Evolutionary conservation across 2,797 vertebrate genomes (phyloP).

Genomic region (Kryptopterus vitreolus): DNA sequence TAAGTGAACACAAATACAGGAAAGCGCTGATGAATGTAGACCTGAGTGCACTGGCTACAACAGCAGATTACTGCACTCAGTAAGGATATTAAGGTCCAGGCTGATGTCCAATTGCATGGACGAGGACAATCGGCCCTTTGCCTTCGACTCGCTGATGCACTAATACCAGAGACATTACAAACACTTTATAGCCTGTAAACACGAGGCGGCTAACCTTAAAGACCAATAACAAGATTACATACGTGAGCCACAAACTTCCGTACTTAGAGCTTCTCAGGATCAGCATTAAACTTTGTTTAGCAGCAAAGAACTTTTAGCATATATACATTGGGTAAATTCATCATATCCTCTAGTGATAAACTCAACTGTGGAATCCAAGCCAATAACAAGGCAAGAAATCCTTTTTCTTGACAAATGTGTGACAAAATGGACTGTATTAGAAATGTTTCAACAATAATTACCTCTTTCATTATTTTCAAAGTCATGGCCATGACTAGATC

Average conservation of each 20-base stretch:
- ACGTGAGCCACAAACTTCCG: not conserved
- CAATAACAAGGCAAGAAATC: not conserved
- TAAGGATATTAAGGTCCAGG: conserved; percentile 55
- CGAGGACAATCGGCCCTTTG: conserved; percentile 27
- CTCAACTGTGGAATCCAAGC: not conserved
- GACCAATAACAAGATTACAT: not conserved
- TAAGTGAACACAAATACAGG: conserved; percentile 44
- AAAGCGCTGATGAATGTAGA: conserved; percentile 48
- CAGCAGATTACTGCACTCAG: conserved; percentile 66
- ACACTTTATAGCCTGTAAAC: conserved; percentile 2
- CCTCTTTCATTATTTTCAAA: not conserved
- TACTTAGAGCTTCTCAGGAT: not conserved
- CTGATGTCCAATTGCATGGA: conserved; percentile 33
- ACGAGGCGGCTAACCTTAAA: not conserved
- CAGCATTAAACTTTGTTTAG: not conserved
- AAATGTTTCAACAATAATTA: not conserved
- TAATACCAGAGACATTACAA: conserved; percentile 35
- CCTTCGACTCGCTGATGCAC: conserved; percentile 17
- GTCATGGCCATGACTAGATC: too few relatives aligned
- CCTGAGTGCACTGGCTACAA: conserved; percentile 46
- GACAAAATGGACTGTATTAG: not conserved
- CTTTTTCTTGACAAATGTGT: not conserved
- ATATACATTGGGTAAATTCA: not conserved
- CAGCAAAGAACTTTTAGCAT: not conserved
- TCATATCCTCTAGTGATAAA: not conserved